These are phyloP conservation scores for Tympanuchus pallidicinctus DNA, from an alignment of 2,113 vertebrate genomes.

Conservation along the genomic window DNA sequence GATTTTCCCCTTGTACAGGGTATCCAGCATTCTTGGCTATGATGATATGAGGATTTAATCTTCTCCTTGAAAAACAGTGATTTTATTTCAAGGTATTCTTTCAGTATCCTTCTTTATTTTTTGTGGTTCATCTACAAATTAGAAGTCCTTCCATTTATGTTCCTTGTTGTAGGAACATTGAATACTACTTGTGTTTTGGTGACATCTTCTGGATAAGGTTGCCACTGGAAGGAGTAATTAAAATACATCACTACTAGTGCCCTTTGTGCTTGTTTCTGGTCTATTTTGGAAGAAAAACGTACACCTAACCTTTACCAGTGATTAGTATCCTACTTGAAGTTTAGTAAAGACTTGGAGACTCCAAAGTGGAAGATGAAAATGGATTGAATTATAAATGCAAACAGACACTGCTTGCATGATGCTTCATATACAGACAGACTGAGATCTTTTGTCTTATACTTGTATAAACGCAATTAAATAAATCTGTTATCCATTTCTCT, in stretches of 20 bases:
- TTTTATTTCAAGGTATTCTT: not conserved
- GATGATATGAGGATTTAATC: not conserved
- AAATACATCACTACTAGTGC: not conserved
- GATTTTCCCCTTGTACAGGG: not conserved
- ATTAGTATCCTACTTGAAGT: not conserved
- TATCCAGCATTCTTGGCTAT: not conserved
- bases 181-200: conserved; percentile 58
- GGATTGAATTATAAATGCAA: not conserved
- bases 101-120: not conserved
- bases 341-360: not conserved
- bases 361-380: not conserved
- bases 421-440: not conserved
- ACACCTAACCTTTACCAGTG: not conserved
- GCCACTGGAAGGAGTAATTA: not conserved
- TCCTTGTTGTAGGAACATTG: not conserved
- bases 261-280: not conserved
- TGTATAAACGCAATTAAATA: not conserved
- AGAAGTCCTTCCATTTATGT: not conserved
- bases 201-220: conserved; percentile 73
- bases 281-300: not conserved
- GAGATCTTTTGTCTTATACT: not conserved
- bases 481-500: not conserved
- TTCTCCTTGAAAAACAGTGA: not conserved
- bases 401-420: not conserved
- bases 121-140: not conserved